phyloP scores from a whole-genome alignment of 2,888 invertebrate species.

The Sinohyriopsis cumingii region DNA sequence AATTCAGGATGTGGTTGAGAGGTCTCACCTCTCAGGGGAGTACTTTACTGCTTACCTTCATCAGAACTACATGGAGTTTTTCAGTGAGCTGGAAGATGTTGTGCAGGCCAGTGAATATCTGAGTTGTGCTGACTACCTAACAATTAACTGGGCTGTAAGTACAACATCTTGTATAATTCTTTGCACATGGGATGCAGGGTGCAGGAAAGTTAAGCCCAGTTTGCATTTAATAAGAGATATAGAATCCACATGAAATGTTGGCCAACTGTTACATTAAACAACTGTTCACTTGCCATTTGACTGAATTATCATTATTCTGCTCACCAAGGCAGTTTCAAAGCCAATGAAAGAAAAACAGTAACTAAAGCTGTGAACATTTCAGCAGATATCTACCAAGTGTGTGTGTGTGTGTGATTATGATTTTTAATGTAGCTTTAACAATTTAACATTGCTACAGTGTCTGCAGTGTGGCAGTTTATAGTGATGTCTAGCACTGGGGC shows the following conservation, averaged over 20 bases:
- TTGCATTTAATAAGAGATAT: not conserved
- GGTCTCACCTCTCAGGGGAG: constrained; percentile 69
- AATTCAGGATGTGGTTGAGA: constrained; percentile 67
- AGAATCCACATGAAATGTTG: not conserved
- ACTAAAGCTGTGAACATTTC: too few relatives aligned
- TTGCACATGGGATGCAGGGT: not conserved
- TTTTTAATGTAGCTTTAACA: too few relatives aligned
- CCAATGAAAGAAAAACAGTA: too few relatives aligned
- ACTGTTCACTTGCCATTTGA: too few relatives aligned
- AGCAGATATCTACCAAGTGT: too few relatives aligned
- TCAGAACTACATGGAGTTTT: constrained; percentile 78
- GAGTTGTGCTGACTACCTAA: constrained; percentile 83
- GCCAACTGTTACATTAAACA: too few relatives aligned
- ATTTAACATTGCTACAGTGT: too few relatives aligned
- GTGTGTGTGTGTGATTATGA: too few relatives aligned
- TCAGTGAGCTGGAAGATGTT: constrained; percentile 79
- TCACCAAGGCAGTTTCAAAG: too few relatives aligned
- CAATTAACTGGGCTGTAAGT: constrained; percentile 74
- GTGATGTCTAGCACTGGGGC: too few relatives aligned
- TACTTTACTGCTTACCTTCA: constrained; percentile 72
- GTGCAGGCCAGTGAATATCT: constrained; percentile 79
- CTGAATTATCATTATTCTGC: too few relatives aligned
- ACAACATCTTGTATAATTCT: not conserved
- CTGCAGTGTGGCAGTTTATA: too few relatives aligned
- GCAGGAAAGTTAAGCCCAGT: not conserved